phyloP scores from a whole-genome alignment of 2,113 vertebrate species.

The Arenaria interpres region DNA sequence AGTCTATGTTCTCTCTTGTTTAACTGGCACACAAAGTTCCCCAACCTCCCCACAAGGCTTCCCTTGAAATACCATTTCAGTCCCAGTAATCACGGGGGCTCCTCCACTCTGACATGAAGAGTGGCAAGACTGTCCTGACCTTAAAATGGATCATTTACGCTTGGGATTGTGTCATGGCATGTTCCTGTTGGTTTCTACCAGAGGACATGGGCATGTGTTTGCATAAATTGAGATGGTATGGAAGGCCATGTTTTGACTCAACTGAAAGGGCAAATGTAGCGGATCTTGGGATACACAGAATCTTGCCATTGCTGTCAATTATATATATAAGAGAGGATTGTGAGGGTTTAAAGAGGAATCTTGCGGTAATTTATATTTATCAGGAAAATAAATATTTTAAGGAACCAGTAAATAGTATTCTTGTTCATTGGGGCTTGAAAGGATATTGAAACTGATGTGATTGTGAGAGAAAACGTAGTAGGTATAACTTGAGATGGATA shows the following conservation, averaged over 20 bases:
- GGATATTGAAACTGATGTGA: background rate
- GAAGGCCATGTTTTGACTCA: background rate
- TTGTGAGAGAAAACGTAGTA: background rate
- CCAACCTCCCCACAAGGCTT: background rate
- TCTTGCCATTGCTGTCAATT: background rate
- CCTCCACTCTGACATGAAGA: background rate
- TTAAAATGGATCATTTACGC: background rate
- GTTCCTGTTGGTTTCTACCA: background rate
- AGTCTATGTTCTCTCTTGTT: background rate
- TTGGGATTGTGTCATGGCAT: background rate
- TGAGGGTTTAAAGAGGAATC: background rate
- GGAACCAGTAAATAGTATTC: background rate
- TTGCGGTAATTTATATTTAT: background rate
- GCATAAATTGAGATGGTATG: background rate
- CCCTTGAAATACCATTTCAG: background rate
- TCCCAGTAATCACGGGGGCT: background rate
- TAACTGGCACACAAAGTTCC: background rate
- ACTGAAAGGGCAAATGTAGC: background rate
- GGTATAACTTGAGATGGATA: background rate
- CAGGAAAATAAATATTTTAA: background rate
- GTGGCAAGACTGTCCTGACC: background rate
- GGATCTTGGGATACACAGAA: background rate
- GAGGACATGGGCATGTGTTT: background rate
- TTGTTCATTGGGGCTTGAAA: background rate
- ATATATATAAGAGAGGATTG: background rate